Conservation (phyloP, 2,113 vertebrate genomes). For the Trematocara nigrifrons region DNA sequence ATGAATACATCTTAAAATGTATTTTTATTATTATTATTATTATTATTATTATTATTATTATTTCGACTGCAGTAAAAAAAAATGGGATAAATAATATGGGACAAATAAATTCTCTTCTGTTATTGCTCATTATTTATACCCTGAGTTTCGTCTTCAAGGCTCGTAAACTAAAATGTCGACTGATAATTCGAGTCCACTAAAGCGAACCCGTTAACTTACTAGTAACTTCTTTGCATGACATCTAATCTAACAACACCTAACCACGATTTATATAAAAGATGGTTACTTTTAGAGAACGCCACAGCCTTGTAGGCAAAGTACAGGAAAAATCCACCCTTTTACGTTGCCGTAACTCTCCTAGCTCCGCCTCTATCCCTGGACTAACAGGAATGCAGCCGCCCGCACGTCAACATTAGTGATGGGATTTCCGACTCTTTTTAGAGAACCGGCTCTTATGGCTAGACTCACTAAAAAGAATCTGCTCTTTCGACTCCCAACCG, state of each 20-base stretch:
- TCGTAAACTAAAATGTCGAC: neutral
- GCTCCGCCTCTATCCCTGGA: conserved; percentile 18
- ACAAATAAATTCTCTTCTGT: neutral
- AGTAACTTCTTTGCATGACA: neutral
- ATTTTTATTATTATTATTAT: neutral
- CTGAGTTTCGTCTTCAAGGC: neutral
- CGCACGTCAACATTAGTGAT: conserved; percentile 6
- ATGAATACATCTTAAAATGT: neutral
- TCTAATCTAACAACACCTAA: neutral
- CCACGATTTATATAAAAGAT: neutral
- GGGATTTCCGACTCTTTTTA: too few relatives aligned
- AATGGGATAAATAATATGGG: neutral
- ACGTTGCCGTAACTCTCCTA: neutral
- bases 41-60: neutral
- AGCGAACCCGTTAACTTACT: neutral
- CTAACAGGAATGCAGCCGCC: neutral
- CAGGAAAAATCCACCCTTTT: accelerated
- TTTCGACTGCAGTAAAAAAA: neutral
- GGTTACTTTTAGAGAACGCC: too few relatives aligned
- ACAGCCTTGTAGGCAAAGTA: neutral
- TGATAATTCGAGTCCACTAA: neutral
- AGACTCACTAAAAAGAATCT: too few relatives aligned
- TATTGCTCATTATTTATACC: accelerated
- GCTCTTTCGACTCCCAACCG: too few relatives aligned
- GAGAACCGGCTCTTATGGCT: too few relatives aligned